Percentiles rank a stretch among this genome's conserved stretches.
Evolutionary conservation across 2,888 invertebrate species (phyloP).

Genomic region (Apoda limacodes): DNA sequence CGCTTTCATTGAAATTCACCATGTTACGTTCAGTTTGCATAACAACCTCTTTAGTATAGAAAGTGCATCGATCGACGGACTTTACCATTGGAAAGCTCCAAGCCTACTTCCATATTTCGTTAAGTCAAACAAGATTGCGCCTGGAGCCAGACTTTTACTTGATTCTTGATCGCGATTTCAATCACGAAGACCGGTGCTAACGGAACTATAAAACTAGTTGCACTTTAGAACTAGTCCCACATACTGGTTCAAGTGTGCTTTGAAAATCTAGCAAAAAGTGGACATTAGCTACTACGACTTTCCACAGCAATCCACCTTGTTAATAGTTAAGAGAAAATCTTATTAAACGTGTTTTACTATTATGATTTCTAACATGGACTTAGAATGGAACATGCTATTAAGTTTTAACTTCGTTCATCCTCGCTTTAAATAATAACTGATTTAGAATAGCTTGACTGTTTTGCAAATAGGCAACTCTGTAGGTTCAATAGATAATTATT

Average conservation of each 20-base stretch:
- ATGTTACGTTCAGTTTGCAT: constrained; percentile 60
- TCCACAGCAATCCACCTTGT: constrained; percentile 55
- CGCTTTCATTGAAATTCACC: constrained; percentile 58
- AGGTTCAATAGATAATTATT: too few relatives aligned
- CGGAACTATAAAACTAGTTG: constrained; percentile 51
- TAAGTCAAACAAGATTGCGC: constrained; percentile 44
- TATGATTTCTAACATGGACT: constrained; percentile 36
- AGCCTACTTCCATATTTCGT: constrained; percentile 57
- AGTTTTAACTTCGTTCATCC: too few relatives aligned
- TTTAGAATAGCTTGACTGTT: too few relatives aligned
- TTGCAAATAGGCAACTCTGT: too few relatives aligned
- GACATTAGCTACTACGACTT: constrained; percentile 47
- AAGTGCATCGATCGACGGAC: constrained; percentile 53
- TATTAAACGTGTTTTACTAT: constrained; percentile 34
- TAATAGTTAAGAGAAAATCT: constrained; percentile 62
- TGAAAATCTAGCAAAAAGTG: constrained; percentile 60
- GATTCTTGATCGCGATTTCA: constrained; percentile 43
- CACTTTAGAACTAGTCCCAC: constrained; percentile 35
- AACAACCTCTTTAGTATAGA: constrained; percentile 57
- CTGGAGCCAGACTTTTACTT: constrained; percentile 58
- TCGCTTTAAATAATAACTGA: not conserved
- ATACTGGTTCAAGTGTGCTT: constrained; percentile 37
- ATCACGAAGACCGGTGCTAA: constrained; percentile 34
- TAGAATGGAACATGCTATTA: too few relatives aligned
- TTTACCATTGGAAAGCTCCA: constrained; percentile 55